These are phyloP conservation scores for Drosophila kuntzei DNA, from an alignment of 2,888 invertebrate species.

Conservation along the genomic window DNA sequence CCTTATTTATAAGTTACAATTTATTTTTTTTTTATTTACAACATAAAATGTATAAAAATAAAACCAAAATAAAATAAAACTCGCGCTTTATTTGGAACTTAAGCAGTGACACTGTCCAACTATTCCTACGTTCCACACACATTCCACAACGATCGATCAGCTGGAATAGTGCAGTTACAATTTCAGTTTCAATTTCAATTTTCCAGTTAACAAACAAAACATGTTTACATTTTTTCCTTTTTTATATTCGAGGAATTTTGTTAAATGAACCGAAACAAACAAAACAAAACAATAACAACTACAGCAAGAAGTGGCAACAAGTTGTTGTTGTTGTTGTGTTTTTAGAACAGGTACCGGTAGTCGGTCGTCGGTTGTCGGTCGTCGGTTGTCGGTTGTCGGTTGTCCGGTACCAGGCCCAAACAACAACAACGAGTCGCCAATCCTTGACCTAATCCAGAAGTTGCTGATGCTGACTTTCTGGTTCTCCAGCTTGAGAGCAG, in stretches of 20 bases:
- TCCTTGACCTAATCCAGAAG: constrained; percentile 84
- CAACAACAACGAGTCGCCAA: constrained; percentile 71
- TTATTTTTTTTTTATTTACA: no score
- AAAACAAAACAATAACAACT: constrained; percentile 49
- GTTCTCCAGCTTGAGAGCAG: constrained; percentile 50
- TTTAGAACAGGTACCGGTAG: constrained; percentile 83
- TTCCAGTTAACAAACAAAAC: constrained; percentile 45
- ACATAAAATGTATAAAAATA: no score
- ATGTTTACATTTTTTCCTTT: constrained; percentile 41
- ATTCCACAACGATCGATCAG: constrained; percentile 10
- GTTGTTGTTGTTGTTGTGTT: constrained; percentile 43
- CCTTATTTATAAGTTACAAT: no score
- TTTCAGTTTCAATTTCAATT: constrained; percentile 45
- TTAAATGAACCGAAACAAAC: constrained; percentile 45
- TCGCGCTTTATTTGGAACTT: constrained; percentile 1
- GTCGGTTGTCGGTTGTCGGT: constrained; percentile 3
- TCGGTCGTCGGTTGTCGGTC: neutral
- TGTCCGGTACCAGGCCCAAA: constrained; percentile 45
- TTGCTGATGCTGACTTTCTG: constrained; percentile 75
- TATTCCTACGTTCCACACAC: constrained; percentile 8
- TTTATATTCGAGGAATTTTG: constrained; percentile 27
- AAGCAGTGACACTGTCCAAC: no score
- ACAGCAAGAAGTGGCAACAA: constrained; percentile 49
- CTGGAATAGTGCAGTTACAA: constrained; percentile 32
- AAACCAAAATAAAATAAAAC: no score